Conservation (phyloP, 2,113 vertebrate genomes). For the Lutjanus erythropterus region DNA sequence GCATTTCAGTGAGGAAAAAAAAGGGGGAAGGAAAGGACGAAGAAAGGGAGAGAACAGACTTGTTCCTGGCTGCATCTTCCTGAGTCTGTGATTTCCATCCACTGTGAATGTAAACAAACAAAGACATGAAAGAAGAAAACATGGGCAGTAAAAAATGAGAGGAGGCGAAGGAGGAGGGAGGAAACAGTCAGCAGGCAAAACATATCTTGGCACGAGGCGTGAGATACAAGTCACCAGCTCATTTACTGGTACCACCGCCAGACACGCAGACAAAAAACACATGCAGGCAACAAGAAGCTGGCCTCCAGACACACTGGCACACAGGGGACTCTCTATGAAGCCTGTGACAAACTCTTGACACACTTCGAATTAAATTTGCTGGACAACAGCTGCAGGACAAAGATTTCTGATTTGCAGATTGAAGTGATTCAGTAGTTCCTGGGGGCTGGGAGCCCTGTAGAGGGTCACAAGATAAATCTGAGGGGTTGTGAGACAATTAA, state of each 20-base stretch:
- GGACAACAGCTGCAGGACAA: slow-evolving; percentile 38
- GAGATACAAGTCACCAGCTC: slow-evolving; percentile 74
- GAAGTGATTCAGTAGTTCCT: neutral
- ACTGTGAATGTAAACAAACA: slow-evolving; percentile 77
- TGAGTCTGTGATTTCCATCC: slow-evolving; percentile 73
- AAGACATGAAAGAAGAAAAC: slow-evolving; percentile 68
- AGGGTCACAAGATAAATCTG: neutral
- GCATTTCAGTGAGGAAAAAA: slow-evolving; percentile 44
- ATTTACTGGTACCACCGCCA: slow-evolving; percentile 65
- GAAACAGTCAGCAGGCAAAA: slow-evolving; percentile 67
- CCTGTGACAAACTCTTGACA: slow-evolving; percentile 14
- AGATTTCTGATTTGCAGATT: slow-evolving; percentile 6
- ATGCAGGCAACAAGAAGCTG: slow-evolving; percentile 55
- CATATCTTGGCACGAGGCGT: slow-evolving; percentile 75
- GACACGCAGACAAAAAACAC: slow-evolving; percentile 68
- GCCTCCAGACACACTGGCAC: slow-evolving; percentile 53
- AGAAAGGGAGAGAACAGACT: slow-evolving; percentile 58
- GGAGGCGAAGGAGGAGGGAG: slow-evolving; percentile 47
- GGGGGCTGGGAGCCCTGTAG: neutral
- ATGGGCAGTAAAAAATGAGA: slow-evolving; percentile 21
- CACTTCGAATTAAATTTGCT: neutral
- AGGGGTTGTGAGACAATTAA: neutral
- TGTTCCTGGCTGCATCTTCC: slow-evolving; percentile 65
- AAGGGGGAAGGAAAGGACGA: slow-evolving; percentile 57
- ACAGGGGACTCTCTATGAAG: slow-evolving; percentile 25